phyloP scores from a whole-genome alignment of 2,888 invertebrate species.

The Eupithecia insigniata region DNA sequence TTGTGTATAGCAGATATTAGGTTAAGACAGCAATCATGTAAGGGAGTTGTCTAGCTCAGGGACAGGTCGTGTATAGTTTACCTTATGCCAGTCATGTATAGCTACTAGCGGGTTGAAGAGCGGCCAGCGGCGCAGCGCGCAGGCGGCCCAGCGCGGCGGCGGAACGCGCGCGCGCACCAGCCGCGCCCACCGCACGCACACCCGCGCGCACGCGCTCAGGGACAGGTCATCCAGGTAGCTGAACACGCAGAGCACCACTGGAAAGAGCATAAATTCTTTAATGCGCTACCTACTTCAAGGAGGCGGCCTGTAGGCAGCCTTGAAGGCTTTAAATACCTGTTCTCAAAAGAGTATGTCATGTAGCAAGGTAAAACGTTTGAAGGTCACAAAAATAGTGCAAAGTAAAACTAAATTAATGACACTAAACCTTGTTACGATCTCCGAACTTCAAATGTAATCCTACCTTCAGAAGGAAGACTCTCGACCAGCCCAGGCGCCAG shows the following conservation, averaged over 20 bases:
- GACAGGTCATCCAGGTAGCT: conserved; percentile 96
- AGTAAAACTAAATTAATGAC: background rate
- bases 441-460: background rate
- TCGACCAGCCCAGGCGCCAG: conserved; percentile 87
- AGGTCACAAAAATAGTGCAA: background rate
- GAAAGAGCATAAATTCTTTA: background rate
- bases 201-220: conserved; percentile 93
- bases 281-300: background rate
- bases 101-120: conserved; percentile 90
- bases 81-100: conserved; percentile 91
- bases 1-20: background rate
- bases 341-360: background rate
- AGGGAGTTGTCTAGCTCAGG: background rate
- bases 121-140: conserved; percentile 92
- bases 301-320: background rate
- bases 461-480: conserved; percentile 89
- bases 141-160: conserved; percentile 91
- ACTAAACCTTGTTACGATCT: background rate
- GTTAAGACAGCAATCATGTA: background rate
- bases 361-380: background rate
- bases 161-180: conserved; percentile 91
- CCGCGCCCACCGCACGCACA: conserved; percentile 93
- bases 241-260: conserved; percentile 93
- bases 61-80: conserved; percentile 51
- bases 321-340: background rate